phyloP scores from a whole-genome alignment of 2,113 vertebrate genomes.

The Pygoscelis antarcticus region DNA sequence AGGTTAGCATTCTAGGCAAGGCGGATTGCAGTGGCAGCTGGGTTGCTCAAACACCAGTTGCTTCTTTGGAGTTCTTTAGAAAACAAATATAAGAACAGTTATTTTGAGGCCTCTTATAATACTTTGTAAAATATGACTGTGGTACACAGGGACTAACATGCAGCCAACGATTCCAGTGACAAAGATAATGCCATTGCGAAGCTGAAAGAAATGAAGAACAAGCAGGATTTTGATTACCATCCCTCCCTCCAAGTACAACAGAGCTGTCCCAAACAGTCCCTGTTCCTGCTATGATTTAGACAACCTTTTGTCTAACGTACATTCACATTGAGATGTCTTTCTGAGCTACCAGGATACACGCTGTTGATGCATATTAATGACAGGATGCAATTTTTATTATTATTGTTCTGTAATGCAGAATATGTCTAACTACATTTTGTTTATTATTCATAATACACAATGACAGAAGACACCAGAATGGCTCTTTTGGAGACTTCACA shows the following conservation, averaged over 20 bases:
- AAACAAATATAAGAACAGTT: not conserved
- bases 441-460: constrained; percentile 74
- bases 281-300: not conserved
- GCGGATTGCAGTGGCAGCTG: not conserved
- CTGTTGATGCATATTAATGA: constrained; percentile 52
- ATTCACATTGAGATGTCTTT: constrained; percentile 16
- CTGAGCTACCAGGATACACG: not conserved
- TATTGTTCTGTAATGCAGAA: constrained; percentile 67
- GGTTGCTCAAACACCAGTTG: not conserved
- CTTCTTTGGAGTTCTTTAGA: not conserved
- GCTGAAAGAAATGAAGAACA: not conserved
- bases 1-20: not conserved
- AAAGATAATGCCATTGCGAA: not conserved
- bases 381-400: constrained; percentile 63
- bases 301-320: not conserved
- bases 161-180: not conserved
- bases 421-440: constrained; percentile 56
- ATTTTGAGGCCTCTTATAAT: not conserved
- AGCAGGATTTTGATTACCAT: not conserved
- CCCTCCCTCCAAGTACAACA: not conserved
- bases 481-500: constrained; percentile 71
- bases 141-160: not conserved
- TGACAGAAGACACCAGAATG: constrained; percentile 72
- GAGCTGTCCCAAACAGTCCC: not conserved
- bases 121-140: not conserved